These are phyloP conservation scores for Xenops minutus DNA, from an alignment of 2,797 vertebrate species.

Conservation along the genomic window DNA sequence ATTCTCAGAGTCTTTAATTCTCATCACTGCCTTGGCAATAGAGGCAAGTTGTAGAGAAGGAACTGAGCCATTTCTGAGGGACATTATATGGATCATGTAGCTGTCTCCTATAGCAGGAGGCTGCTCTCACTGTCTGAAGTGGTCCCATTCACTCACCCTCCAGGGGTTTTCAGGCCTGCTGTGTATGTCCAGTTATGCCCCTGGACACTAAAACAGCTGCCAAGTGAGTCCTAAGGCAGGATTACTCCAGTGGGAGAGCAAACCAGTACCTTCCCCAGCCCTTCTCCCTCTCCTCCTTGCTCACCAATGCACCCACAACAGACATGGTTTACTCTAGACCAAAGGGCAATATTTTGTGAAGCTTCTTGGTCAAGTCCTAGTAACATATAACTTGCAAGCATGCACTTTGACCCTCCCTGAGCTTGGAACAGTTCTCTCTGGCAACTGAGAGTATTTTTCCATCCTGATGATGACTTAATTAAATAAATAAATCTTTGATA, in stretches of 20 bases:
- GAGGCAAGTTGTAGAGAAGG: neutral
- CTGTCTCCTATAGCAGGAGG: neutral
- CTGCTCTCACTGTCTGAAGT: neutral
- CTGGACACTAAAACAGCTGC: neutral
- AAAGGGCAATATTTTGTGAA: conserved; percentile 30
- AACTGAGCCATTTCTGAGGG: neutral
- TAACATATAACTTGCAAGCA: conserved; percentile 27
- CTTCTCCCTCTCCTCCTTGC: neutral
- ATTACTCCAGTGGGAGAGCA: neutral
- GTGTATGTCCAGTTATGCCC: neutral
- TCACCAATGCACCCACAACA: neutral
- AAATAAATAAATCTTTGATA: conserved; percentile 50
- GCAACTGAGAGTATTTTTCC: conserved; percentile 41
- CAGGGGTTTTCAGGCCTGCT: neutral
- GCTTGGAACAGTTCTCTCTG: conserved; percentile 4
- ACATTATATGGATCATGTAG: neutral
- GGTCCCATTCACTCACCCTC: neutral
- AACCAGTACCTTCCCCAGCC: neutral
- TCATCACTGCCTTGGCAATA: neutral
- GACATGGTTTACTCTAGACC: neutral
- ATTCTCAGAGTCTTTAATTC: neutral
- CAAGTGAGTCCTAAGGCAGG: neutral
- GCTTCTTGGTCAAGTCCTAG: neutral
- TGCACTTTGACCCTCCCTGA: neutral
- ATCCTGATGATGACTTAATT: conserved; percentile 13